Evolutionary conservation across 1,140 invertebrate species (phyloP), one percentile per base, ranked within the genome.

Genomic region (Saccostrea glomerata): DNA sequence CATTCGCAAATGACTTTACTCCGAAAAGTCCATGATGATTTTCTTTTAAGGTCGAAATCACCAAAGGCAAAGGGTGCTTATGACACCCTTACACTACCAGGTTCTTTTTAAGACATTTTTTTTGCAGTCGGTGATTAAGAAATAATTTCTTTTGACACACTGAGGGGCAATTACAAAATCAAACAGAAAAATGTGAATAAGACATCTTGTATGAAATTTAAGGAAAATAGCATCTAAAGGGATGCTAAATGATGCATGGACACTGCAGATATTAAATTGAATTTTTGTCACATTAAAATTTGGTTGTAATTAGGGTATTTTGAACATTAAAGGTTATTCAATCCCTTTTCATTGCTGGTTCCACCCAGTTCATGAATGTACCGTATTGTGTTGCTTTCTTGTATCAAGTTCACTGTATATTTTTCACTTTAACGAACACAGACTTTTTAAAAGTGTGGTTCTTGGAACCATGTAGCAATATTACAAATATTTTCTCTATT

Each of bases 61-160:
- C 70, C 70, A 77, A 77, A 66, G 13, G 70, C 12, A 77, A 77
- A 36, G 15, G 70, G 70, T 30, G 13, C 25, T 77, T 30, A 15
- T 36, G 70, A 77, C 70, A 77, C 70, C 70, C 13, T 15, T 36
- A 77, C 30, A 77, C 25, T 13, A 25, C 7, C 70, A 11, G 23
- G 70, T 40, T 77, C 70, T 77, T 36, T 77, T 77, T 15, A 77
- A 77, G 70, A 36, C 11, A 11, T 47, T 36, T 77, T 77, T 77
- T 77, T 30, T 77, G 70, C n/a, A 77, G 30, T 25, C 70, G 36
- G 70, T 77, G 70, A 77, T 77, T 77, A 77, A 25, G 30, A 77
- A 77, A 77, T 77, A 25, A 77, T 77, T 30, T 77, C 70, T 77
- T 77, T 77, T 77, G 70, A 77, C 25, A 77, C 25, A 15, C 70